A percentile compares a stretch with the other conserved stretches of the same genome.
Conservation (phyloP, 2,113 vertebrate species). For the Dicerorhinus sumatrensis region DNA sequence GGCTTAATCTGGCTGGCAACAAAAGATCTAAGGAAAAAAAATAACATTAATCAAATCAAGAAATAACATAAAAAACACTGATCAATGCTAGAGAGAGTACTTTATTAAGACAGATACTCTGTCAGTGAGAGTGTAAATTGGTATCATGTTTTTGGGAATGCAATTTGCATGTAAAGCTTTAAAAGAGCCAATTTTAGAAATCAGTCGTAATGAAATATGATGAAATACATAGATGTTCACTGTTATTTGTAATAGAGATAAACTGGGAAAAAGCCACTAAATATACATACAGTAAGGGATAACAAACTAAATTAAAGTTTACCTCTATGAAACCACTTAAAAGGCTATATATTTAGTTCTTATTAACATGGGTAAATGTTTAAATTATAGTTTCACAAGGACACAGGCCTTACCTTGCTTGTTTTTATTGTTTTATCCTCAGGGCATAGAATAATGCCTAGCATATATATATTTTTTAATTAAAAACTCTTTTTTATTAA, state of each 20-base stretch:
- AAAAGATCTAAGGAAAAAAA: background rate
- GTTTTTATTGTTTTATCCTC: background rate
- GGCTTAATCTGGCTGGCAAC: background rate
- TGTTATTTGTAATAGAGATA: background rate
- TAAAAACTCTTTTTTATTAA: background rate
- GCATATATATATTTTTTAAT: background rate
- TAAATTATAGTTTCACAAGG: conserved; percentile 5
- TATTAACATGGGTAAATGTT: background rate
- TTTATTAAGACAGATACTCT: background rate
- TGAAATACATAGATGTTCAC: background rate
- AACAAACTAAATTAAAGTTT: conserved; percentile 15
- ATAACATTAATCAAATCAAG: background rate
- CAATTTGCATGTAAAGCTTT: background rate
- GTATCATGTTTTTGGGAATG: background rate
- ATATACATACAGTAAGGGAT: background rate
- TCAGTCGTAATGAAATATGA: background rate
- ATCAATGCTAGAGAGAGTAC: background rate
- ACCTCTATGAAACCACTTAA: background rate
- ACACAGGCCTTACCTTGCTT: background rate
- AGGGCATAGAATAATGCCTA: background rate
- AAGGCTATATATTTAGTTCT: background rate
- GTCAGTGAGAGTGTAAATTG: background rate
- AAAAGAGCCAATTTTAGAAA: background rate
- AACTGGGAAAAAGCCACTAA: background rate
- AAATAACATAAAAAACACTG: background rate